phyloP scores from a whole-genome alignment of 2,113 vertebrate genomes.

The Pelvicachromis taeniatus region DNA sequence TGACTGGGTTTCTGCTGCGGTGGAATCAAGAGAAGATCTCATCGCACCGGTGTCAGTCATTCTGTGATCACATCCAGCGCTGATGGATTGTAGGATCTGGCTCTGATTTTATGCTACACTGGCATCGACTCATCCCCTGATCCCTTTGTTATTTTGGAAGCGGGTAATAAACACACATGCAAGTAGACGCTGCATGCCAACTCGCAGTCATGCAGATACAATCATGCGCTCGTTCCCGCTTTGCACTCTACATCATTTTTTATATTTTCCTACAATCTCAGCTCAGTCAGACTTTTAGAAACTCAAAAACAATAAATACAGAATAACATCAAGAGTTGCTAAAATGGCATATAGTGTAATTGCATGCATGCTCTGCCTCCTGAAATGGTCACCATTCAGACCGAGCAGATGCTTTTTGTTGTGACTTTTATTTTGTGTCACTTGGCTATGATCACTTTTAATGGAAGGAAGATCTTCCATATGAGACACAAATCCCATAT shows the following conservation, averaged over 20 bases:
- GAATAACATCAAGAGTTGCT: neutral
- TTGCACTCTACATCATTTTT: conserved; percentile 18
- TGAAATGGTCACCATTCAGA: neutral
- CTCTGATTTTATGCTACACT: conserved; percentile 53
- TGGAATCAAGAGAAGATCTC: conserved; percentile 54
- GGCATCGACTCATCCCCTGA: conserved; percentile 43
- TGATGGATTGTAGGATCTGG: conserved; percentile 60
- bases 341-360: neutral
- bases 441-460: neutral
- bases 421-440: neutral
- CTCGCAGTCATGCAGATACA: neutral
- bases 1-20: conserved; percentile 46
- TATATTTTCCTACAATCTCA: neutral
- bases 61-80: conserved; percentile 15
- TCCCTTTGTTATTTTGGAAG: conserved; percentile 48
- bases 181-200: neutral
- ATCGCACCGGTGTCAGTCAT: conserved; percentile 35
- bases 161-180: conserved; percentile 23
- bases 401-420: neutral
- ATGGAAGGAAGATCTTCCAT: neutral
- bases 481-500: neutral
- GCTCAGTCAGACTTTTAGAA: neutral
- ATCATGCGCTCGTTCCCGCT: neutral
- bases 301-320: neutral
- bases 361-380: neutral